Percentiles rank a stretch among this genome's conserved stretches.
These are phyloP conservation scores for Ophion ellenae DNA, from an alignment of 2,888 invertebrate genomes.

Conservation along the genomic window DNA sequence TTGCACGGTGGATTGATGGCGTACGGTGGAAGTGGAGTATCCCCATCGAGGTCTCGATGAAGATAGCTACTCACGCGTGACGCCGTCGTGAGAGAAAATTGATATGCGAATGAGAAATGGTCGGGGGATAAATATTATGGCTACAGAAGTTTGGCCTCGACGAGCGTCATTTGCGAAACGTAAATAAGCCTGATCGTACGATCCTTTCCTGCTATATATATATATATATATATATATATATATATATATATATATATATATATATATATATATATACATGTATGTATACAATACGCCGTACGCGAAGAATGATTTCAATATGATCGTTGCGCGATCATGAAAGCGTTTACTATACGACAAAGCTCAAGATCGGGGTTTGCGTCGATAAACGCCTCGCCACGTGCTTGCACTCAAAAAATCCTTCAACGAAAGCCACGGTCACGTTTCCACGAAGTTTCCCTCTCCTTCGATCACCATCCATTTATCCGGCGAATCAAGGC, in stretches of 20 bases:
- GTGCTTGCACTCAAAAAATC: conserved; percentile 51
- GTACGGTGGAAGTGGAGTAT: conserved; percentile 26
- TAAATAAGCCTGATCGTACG: conserved; percentile 60
- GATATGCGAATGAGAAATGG: conserved; percentile 41
- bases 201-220: background rate
- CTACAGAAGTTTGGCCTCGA: conserved; percentile 55
- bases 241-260: too few relatives aligned
- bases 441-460: conserved; percentile 27
- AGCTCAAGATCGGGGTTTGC: background rate
- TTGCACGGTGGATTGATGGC: background rate
- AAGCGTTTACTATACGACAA: background rate
- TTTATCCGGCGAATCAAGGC: background rate
- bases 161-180: conserved; percentile 58
- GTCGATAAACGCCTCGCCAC: conserved; percentile 32
- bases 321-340: conserved; percentile 33
- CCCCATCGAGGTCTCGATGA: conserved; percentile 11
- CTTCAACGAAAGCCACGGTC: conserved; percentile 17
- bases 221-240: background rate
- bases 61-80: background rate
- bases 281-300: conserved; percentile 21
- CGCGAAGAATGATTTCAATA: conserved; percentile 37
- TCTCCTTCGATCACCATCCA: conserved; percentile 27
- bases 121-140: conserved; percentile 66
- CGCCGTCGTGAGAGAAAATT: background rate
- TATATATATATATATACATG: too few relatives aligned